Conservation (phyloP, 1,140 invertebrate species). For the Papilio polytes region DNA sequence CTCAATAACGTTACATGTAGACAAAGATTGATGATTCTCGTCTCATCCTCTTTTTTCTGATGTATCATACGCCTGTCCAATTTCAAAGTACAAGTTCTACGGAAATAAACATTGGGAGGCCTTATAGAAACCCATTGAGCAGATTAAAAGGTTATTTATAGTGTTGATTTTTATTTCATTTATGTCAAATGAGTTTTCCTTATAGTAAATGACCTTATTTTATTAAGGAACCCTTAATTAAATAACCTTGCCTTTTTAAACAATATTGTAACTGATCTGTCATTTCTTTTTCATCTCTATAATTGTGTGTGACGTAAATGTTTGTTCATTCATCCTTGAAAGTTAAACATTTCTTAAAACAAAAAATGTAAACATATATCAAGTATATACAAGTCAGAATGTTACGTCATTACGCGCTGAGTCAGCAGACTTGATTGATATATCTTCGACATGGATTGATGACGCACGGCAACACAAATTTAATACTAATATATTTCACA, state of each 20-base stretch:
- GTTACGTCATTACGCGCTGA: constrained; percentile 18
- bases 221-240: no score
- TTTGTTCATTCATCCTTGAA: neutral
- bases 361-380: neutral
- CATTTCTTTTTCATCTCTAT: no score
- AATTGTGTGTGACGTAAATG: neutral
- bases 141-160: neutral
- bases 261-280: no score
- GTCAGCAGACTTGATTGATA: constrained; percentile 7
- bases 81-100: constrained; percentile 5
- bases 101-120: neutral
- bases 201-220: no score
- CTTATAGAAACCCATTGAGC: neutral
- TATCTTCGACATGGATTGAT: constrained; percentile 14
- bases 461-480: neutral
- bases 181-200: neutral
- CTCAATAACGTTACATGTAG: constrained; percentile 31
- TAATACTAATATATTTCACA: constrained; percentile 1
- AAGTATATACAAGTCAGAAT: constrained; percentile 6
- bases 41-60: constrained; percentile 76
- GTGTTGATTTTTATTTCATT: neutral
- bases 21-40: constrained; percentile 75
- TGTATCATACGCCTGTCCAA: neutral
- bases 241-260: no score
- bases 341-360: neutral